A percentile compares a stretch with the other conserved stretches of the same genome.
These are phyloP conservation scores for Alosa sapidissima DNA, from an alignment of 2,797 vertebrate genomes.

Conservation along the genomic window DNA sequence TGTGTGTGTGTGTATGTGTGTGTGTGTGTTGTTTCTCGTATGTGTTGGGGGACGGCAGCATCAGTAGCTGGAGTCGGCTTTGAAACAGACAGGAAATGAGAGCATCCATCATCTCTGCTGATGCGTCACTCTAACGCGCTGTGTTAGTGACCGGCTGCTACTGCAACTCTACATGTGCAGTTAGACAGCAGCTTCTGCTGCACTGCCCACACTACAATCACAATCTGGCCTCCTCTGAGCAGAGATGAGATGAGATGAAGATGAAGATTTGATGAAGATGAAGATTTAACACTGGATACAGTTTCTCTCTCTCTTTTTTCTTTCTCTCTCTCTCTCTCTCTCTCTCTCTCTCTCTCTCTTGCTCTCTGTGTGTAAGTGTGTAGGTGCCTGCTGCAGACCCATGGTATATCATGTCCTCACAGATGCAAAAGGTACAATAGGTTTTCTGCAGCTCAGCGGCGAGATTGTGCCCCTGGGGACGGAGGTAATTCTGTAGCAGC, in stretches of 20 bases:
- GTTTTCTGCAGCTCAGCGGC: background rate
- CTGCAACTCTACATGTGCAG: background rate
- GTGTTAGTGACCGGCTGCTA: background rate
- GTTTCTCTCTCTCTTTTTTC: background rate
- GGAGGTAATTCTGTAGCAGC: background rate
- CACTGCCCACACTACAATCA: background rate
- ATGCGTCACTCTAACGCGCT: background rate
- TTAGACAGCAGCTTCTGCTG: background rate
- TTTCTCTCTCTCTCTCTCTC: too few species aligned
- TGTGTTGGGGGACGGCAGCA: background rate
- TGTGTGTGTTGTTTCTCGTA: background rate
- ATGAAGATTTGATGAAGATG: background rate
- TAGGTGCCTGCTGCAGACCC: background rate
- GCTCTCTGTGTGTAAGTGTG: background rate
- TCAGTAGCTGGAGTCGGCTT: slow-evolving; percentile 6
- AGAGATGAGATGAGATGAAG: background rate
- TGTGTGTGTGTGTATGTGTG: background rate
- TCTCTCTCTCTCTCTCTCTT: too few species aligned
- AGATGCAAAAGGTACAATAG: slow-evolving; percentile 16
- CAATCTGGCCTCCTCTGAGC: background rate
- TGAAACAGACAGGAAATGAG: slow-evolving; percentile 20
- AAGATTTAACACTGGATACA: background rate
- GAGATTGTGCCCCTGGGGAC: slow-evolving; percentile 2
- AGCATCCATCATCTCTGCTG: slow-evolving; percentile 21
- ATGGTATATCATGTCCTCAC: background rate